A percentile compares a stretch with the other conserved stretches of the same genome.
Evolutionary conservation across 2,113 vertebrate genomes (phyloP).

Genomic region (Anhinga anhinga): DNA sequence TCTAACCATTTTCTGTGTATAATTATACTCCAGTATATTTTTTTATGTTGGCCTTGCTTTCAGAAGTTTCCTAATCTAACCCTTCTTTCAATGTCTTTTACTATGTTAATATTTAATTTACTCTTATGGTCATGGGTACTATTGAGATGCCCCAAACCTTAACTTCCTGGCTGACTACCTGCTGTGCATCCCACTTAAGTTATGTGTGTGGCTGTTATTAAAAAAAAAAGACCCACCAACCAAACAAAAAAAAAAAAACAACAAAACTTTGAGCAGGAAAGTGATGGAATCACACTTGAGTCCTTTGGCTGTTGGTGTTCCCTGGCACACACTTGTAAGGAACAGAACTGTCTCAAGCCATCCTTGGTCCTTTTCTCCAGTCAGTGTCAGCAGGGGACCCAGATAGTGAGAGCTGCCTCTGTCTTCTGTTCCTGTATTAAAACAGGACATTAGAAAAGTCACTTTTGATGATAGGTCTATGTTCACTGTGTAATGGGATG

Average conservation of each 20-base stretch:
- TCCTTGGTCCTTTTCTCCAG: not conserved
- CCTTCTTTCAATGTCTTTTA: not conserved
- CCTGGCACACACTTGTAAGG: not conserved
- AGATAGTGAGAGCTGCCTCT: not conserved
- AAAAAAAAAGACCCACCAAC: not conserved
- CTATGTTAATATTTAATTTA: not conserved
- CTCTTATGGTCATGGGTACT: not conserved
- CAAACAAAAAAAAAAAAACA: not conserved
- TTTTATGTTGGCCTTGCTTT: not conserved
- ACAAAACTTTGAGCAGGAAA: not conserved
- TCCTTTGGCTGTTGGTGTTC: not conserved
- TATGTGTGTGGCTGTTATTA: not conserved
- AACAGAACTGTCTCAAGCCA: not conserved
- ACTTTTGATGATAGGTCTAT: not conserved
- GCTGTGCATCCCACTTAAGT: not conserved
- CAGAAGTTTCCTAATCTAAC: not conserved
- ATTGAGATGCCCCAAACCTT: not conserved
- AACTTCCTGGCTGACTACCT: not conserved
- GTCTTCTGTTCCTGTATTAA: not conserved
- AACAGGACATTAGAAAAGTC: not conserved
- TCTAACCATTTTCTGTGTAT: not conserved
- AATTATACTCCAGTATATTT: not conserved
- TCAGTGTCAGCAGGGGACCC: not conserved
- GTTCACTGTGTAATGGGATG: not conserved
- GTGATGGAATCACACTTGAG: not conserved